These are phyloP conservation scores for Spea hammondii DNA, from an alignment of 2,797 vertebrate species.

Conservation along the genomic window DNA sequence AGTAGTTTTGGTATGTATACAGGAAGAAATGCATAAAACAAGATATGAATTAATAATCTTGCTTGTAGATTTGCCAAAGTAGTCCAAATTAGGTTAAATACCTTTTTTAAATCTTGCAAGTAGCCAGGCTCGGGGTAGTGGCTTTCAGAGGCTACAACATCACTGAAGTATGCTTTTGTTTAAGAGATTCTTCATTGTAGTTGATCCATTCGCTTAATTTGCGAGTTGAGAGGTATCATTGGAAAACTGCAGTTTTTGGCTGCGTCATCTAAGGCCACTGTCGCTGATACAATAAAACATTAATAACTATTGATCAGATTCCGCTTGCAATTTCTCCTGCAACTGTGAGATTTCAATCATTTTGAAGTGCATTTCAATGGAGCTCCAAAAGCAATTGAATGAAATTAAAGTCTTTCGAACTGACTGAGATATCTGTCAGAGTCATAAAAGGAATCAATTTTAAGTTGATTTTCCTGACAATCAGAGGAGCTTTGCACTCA, in stretches of 20 bases:
- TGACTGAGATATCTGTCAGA: constrained; percentile 32
- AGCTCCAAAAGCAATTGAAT: constrained; percentile 32
- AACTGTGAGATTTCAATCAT: constrained; percentile 37
- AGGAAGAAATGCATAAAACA: too few relatives aligned
- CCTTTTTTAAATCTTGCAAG: too few relatives aligned
- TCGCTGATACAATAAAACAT: constrained; percentile 7
- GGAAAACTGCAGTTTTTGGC: constrained; percentile 14
- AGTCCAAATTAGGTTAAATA: too few relatives aligned
- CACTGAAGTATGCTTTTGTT: too few relatives aligned
- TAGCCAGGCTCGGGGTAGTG: too few relatives aligned
- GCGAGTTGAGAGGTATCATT: not conserved
- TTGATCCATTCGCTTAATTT: not conserved
- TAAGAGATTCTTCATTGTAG: too few relatives aligned
- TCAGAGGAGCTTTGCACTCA: constrained; percentile 20
- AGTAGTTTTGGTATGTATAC: too few relatives aligned
- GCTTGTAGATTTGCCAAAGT: too few relatives aligned
- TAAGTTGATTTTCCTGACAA: constrained; percentile 30
- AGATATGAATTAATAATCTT: too few relatives aligned
- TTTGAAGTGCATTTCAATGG: constrained; percentile 34
- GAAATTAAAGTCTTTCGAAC: constrained; percentile 44
- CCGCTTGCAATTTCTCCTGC: constrained; percentile 39
- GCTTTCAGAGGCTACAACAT: not conserved
- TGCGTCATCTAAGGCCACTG: constrained; percentile 9
- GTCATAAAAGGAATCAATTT: constrained; percentile 43
- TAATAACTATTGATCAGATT: constrained; percentile 48